These are phyloP conservation scores for Cosmia trapezina DNA, from an alignment of 2,888 invertebrate genomes.

Conservation along the genomic window DNA sequence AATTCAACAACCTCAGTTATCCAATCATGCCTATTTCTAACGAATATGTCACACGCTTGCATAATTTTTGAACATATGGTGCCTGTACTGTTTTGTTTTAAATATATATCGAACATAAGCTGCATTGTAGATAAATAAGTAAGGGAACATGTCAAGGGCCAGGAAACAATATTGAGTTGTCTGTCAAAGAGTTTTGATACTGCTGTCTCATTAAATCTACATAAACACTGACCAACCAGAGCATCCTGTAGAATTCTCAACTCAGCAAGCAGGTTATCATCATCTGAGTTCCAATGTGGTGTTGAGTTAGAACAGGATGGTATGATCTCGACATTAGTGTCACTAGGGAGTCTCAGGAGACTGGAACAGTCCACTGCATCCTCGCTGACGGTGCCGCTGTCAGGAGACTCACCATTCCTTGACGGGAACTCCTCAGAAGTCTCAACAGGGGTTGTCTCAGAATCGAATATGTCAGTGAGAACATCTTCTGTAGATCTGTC, in stretches of 20 bases:
- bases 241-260: constrained; percentile 91
- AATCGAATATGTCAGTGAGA: constrained; percentile 84
- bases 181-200: constrained; percentile 93
- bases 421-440: constrained; percentile 83
- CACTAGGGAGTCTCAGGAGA: constrained; percentile 81
- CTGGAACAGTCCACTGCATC: constrained; percentile 88
- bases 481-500: constrained; percentile 89
- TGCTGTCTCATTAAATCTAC: constrained; percentile 93
- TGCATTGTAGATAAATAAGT: constrained; percentile 96
- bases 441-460: constrained; percentile 83
- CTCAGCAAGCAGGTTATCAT: constrained; percentile 86
- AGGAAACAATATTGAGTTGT: constrained; percentile 87
- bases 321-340: constrained; percentile 79
- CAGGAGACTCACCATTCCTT: constrained; percentile 87
- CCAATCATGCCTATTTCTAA: constrained; percentile 95
- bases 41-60: constrained; percentile 94
- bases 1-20: constrained; percentile 96
- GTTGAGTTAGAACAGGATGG: constrained; percentile 84
- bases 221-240: constrained; percentile 94
- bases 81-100: constrained; percentile 95
- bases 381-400: constrained; percentile 88
- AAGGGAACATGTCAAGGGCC: constrained; percentile 90
- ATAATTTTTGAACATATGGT: constrained; percentile 95
- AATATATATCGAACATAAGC: constrained; percentile 95
- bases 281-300: constrained; percentile 81